Percentiles rank a stretch among this genome's conserved stretches.
These are phyloP conservation scores for Cydia amplana DNA, from an alignment of 1,140 invertebrate species.

Conservation along the genomic window DNA sequence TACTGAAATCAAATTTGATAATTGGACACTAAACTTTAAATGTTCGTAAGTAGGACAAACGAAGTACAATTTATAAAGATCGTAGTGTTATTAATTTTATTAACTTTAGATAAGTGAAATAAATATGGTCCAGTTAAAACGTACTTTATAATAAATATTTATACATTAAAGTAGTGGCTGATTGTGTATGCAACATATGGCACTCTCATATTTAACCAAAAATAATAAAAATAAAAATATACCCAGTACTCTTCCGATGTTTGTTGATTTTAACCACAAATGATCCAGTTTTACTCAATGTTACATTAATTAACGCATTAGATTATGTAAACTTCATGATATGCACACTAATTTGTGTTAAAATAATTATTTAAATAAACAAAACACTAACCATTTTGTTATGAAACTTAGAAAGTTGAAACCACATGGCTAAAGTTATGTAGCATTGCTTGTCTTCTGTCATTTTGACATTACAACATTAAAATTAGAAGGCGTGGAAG, in stretches of 20 bases:
- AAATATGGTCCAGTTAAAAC: too few relatives aligned
- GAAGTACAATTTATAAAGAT: too few relatives aligned
- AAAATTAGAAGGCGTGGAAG: constrained; percentile 1
- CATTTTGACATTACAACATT: constrained; percentile 7
- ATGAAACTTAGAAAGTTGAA: constrained; percentile 16
- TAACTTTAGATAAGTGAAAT: neutral
- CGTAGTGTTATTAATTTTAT: neutral
- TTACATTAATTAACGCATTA: neutral
- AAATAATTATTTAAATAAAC: neutral
- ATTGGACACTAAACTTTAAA: neutral
- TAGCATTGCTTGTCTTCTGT: constrained; percentile 3
- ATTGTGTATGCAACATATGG: too few relatives aligned
- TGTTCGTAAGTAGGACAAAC: too few relatives aligned
- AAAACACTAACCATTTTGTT: constrained; percentile 19
- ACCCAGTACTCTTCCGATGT: constrained; percentile 9
- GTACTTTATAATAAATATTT: too few relatives aligned
- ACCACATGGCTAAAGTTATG: constrained; percentile 17
- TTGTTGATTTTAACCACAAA: constrained; percentile 12
- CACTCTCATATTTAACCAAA: neutral
- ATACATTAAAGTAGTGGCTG: too few relatives aligned
- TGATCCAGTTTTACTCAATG: neutral
- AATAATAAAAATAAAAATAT: neutral
- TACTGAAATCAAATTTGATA: neutral
- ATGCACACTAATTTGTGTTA: neutral
- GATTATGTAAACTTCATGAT: neutral